Evolutionary conservation across 2,888 invertebrate species (phyloP).

Genomic region (Pollenia labialis): DNA sequence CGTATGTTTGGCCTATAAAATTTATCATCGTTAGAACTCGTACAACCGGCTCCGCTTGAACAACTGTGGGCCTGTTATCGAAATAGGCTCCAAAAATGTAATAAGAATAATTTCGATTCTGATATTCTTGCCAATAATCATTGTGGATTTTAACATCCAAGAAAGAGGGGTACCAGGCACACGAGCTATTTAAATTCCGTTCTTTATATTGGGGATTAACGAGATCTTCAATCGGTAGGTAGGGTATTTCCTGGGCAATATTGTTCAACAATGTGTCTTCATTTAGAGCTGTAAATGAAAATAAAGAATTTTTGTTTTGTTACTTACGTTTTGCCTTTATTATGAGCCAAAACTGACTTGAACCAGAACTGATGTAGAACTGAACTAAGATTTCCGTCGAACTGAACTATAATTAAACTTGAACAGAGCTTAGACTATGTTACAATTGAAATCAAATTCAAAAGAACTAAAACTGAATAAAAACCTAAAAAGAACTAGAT

Average conservation of each 20-base stretch:
- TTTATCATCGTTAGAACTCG: conserved; percentile 94
- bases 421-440: too few species aligned
- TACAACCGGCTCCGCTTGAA: conserved; percentile 89
- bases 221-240: conserved; percentile 92
- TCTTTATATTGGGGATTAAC: conserved; percentile 87
- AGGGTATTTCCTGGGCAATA: conserved; percentile 90
- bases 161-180: conserved; percentile 92
- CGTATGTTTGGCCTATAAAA: conserved; percentile 90
- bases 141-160: conserved; percentile 95
- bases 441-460: too few species aligned
- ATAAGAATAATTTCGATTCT: conserved; percentile 91
- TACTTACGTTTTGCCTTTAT: too few species aligned
- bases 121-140: conserved; percentile 94
- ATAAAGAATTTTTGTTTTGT: not conserved
- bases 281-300: conserved; percentile 19
- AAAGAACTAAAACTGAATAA: too few species aligned
- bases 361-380: not conserved
- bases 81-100: conserved; percentile 95
- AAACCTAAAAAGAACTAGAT: too few species aligned
- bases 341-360: too few species aligned
- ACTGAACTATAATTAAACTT: too few species aligned
- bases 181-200: conserved; percentile 86
- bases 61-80: conserved; percentile 89
- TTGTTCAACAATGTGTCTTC: conserved; percentile 81
- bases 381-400: not conserved